A percentile compares a stretch with the other conserved stretches of the same genome.
These are phyloP conservation scores for Cyphomyrus plagiostoma DNA, from an alignment of 2,113 vertebrate species.

Conservation along the genomic window DNA sequence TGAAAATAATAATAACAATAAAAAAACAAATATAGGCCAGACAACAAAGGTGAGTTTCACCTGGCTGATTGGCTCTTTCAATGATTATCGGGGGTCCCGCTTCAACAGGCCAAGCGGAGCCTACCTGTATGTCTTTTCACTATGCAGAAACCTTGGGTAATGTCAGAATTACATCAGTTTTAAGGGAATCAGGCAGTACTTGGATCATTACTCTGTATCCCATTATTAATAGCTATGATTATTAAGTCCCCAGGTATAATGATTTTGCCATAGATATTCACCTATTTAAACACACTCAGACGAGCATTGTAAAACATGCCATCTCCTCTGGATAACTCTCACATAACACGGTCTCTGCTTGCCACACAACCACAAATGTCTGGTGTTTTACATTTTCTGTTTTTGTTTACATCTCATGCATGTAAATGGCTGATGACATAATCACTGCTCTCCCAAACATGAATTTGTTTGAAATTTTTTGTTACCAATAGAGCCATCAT, in stretches of 20 bases:
- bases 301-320: neutral
- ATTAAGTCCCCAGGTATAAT: neutral
- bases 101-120: neutral
- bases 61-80: neutral
- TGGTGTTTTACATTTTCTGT: neutral
- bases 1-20: neutral
- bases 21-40: neutral
- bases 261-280: no score
- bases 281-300: neutral
- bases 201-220: neutral
- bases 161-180: neutral
- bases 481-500: no score
- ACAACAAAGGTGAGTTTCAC: neutral
- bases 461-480: constrained; percentile 1
- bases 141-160: neutral
- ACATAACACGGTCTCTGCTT: neutral
- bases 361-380: neutral
- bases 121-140: neutral
- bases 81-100: neutral
- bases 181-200: neutral
- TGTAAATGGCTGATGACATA: neutral
- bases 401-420: neutral
- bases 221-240: neutral
- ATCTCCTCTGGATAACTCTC: neutral
- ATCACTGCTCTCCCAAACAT: constrained; percentile 15